These are phyloP conservation scores for Drosophila chauvacae DNA, from an alignment of 1,140 invertebrate species.

Conservation along the genomic window DNA sequence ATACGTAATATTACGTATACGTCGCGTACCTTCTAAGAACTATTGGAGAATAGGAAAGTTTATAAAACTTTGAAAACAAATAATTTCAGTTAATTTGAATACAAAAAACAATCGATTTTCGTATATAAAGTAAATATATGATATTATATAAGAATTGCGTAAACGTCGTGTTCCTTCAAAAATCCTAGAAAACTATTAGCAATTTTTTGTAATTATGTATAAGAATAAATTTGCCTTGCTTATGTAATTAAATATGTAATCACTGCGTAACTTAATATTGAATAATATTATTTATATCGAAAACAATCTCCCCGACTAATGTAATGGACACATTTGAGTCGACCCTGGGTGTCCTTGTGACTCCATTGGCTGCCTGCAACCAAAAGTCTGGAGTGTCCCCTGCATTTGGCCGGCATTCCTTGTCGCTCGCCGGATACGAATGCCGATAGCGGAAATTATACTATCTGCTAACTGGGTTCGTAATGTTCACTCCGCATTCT, in stretches of 20 bases:
- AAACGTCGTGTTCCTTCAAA: too few species aligned
- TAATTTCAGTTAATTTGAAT: not conserved
- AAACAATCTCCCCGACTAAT: too few species aligned
- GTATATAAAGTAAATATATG: too few species aligned
- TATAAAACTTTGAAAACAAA: not conserved
- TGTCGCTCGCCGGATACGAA: conserved; percentile 41
- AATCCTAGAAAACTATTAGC: too few species aligned
- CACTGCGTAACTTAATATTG: too few species aligned
- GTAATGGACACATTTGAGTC: not conserved
- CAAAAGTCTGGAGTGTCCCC: conserved; percentile 24
- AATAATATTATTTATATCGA: too few species aligned
- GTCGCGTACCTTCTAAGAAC: not conserved
- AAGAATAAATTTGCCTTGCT: too few species aligned
- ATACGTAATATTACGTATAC: conserved; percentile 2
- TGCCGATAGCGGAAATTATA: conserved; percentile 60
- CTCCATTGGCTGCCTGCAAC: conserved; percentile 10
- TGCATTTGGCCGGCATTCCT: conserved; percentile 18
- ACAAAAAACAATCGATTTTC: too few species aligned
- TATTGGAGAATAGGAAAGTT: not conserved
- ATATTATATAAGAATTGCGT: too few species aligned
- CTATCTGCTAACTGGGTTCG: conserved; percentile 57
- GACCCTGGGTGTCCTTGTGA: not conserved
- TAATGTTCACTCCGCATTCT: conserved; percentile 27
- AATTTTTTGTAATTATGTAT: too few species aligned
- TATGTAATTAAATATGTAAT: too few species aligned